phyloP scores from a whole-genome alignment of 2,113 vertebrate genomes.

The Barbus barbus region DNA sequence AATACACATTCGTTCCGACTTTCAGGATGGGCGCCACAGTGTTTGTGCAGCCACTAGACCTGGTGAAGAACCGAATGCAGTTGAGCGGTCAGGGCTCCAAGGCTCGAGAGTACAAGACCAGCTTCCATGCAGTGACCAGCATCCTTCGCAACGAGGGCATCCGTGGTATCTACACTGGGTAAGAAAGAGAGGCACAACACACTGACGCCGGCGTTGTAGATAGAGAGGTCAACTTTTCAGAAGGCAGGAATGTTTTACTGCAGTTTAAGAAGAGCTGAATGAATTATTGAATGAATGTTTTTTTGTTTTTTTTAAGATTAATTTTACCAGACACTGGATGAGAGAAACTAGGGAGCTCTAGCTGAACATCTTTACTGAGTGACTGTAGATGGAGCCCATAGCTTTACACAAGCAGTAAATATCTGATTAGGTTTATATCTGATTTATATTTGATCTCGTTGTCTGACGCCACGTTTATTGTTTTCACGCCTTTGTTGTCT shows the following conservation, averaged over 20 bases:
- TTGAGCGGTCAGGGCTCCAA: constrained; percentile 86
- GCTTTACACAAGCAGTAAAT: no score
- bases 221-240: no score
- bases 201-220: no score
- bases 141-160: constrained; percentile 85
- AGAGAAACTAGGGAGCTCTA: constrained; percentile 6
- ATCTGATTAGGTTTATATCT: neutral
- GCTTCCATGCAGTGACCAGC: constrained; percentile 84
- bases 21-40: constrained; percentile 89
- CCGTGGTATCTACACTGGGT: constrained; percentile 89
- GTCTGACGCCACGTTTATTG: neutral
- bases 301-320: neutral
- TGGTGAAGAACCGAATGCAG: constrained; percentile 95
- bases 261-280: no score
- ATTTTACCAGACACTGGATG: neutral
- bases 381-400: constrained; percentile 8
- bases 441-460: neutral
- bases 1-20: no score
- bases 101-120: constrained; percentile 86
- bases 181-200: constrained; percentile 10
- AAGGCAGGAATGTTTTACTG: no score
- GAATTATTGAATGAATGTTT: neutral
- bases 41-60: constrained; percentile 85
- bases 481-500: neutral
- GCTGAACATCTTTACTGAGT: neutral